These are phyloP conservation scores for Cephalopterus ornatus DNA, from an alignment of 2,113 vertebrate genomes.

Conservation along the genomic window DNA sequence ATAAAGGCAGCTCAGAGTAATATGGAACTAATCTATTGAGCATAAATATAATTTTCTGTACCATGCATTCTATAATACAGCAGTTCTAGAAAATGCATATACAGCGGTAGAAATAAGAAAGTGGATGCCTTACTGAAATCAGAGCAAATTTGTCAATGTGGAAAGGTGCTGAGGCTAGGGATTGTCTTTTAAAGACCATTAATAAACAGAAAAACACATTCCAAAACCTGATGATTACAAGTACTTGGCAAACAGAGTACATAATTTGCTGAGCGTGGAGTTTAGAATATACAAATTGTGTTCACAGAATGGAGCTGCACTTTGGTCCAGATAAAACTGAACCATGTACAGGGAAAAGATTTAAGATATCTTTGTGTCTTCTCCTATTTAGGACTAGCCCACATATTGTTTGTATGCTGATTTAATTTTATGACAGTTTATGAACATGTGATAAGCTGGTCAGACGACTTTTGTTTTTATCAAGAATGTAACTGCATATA, in stretches of 20 bases:
- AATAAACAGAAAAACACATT: neutral
- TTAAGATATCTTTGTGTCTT: neutral
- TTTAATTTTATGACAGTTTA: neutral
- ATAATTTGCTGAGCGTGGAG: neutral
- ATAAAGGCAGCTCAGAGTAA: neutral
- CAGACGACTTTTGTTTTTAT: neutral
- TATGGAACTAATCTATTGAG: constrained; percentile 40
- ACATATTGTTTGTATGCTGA: neutral
- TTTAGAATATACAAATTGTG: neutral
- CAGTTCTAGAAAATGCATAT: neutral
- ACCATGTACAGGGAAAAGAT: neutral
- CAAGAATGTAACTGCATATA: neutral
- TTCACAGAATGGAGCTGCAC: neutral
- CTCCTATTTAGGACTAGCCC: neutral
- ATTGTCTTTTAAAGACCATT: neutral
- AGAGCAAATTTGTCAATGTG: neutral
- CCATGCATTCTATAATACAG: constrained; percentile 15
- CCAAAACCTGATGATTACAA: neutral
- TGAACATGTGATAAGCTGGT: neutral
- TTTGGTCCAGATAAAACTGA: neutral
- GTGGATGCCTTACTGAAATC: neutral
- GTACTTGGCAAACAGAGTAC: neutral
- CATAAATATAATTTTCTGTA: neutral
- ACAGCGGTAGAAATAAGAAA: neutral
- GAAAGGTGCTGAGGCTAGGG: neutral